Percentiles rank a stretch among this genome's conserved stretches.
These are phyloP conservation scores for Chloroceryle amazona DNA, from an alignment of 2,797 vertebrate species.

Conservation along the genomic window DNA sequence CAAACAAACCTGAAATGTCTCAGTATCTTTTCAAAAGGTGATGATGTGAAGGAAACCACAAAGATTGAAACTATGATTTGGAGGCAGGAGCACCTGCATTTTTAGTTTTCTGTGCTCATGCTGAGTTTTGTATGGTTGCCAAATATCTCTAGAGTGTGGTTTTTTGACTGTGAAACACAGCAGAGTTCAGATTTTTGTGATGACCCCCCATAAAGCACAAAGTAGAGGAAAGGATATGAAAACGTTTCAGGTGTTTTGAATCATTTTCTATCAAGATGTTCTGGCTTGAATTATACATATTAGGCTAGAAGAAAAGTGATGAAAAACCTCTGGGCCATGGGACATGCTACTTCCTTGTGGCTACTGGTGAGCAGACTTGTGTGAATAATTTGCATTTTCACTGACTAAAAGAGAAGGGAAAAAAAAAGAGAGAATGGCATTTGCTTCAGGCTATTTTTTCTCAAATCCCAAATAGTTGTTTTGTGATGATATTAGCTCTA, in stretches of 20 bases:
- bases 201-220: not conserved
- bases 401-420: not conserved
- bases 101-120: not conserved
- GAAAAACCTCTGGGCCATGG: not conserved
- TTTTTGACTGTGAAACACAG: not conserved
- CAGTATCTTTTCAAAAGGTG: fast-evolving
- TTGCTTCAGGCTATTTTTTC: not conserved
- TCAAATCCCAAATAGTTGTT: not conserved
- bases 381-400: not conserved
- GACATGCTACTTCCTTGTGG: not conserved
- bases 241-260: not conserved
- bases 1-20: not conserved
- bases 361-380: not conserved
- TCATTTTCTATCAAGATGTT: not conserved
- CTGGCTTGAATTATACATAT: not conserved
- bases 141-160: not conserved
- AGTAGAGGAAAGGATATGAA: not conserved
- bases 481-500: not conserved
- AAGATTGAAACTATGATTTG: not conserved
- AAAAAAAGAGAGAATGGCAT: not conserved
- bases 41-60: not conserved
- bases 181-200: not conserved
- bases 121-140: not conserved
- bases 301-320: not conserved
- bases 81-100: not conserved